Evolutionary conservation across 2,797 vertebrate genomes (phyloP), one percentile per base, ranked within the genome.

Genomic region (Sebastes vulpes): DNA sequence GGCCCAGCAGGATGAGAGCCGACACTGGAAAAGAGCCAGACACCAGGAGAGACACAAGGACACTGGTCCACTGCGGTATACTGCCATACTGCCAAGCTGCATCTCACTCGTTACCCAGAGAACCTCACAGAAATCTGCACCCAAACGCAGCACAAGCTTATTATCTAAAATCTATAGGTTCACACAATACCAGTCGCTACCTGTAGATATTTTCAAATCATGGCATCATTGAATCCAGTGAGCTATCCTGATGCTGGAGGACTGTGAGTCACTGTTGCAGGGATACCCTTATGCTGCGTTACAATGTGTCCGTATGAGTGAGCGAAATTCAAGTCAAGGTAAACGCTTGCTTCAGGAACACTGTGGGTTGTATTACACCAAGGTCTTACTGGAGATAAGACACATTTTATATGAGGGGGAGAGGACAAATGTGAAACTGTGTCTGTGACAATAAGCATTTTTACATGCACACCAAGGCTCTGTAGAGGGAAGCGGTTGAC

Each of bases 31-130:
- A 72, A 35, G 29, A 90, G 93, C 95, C 95, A 95, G 82, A 83
- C 74, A 69, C 81, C 80, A 86, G 87, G 88, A 92, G 85, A 90
- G 87, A 71, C 79, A 84, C 92, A 95, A 95, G 94, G 92, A 94
- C 93, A 94, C 82, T 21, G 75, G 85, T 72, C 83, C 87, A 91
- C 90, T 94, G 93, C 89, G 48, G 93, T 85, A 83, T 85, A 32
- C 32, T 32, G 31, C 31, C 31, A 83, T 29, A 52, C 75, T 84
- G 86, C 82, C 89, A 91, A 84, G 69, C 84, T 87, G 81, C 85
- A 64, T 26, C 67, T 61, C 72, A 31, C 38, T 18, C 53, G 1
- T 46, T 38, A 38, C 54, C 79, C 60, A 63, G 64, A 83, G 57
- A 60, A 54, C 46, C 78, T 75, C 75, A 31, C 81, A 54, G 11